Evolutionary conservation across 1,140 invertebrate species (phyloP), one percentile per base, ranked within the genome.

Genomic region (Kradibia gibbosae): DNA sequence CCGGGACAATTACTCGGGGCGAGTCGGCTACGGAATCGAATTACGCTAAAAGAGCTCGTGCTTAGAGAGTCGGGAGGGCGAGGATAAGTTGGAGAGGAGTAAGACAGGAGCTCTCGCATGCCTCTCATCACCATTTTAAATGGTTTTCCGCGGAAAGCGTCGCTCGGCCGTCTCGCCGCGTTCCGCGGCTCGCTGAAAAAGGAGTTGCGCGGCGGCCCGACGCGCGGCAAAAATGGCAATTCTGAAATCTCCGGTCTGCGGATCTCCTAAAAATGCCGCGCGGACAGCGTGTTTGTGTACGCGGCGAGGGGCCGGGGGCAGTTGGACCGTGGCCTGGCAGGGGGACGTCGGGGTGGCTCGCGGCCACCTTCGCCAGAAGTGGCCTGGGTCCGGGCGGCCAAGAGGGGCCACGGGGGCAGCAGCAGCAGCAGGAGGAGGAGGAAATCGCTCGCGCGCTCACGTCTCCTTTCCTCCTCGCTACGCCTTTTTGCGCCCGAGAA

Each of bases 51-150:
- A 34, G 42, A 74, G 78, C 67, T 73, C 78, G 67, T 72, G 60
- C 39, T 20, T 39, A 57, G 28, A 36, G 67, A 80, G 78, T 55
- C 65, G 42, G 48, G 31, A 17, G 22, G 62, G 17, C 13, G 60
- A 10, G 72, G n/a, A n/a, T 22, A 36, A n/a, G 67, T 13, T 28
- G 4, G 36, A 39, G 67, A 0, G 11, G 36, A 7, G 39, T 1
- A 34, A 22, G 42, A 45, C 8, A n/a, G 4, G 11, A 4, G 7
- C 15, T 11, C 70, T 78, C 65, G 67, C 50, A 70, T 45, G 25
- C 25, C 75, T 65, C 78, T 80, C 78, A 73, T 80, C 78, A 80
- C 70, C 78, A 73, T 73, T 80, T 80, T 62, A 80, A 80, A 73
- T 80, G 78, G 48, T 72, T 73, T 72, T 72, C 70, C 78, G 78